Evolutionary conservation across 2,888 invertebrate species (phyloP).

Genomic region (Euplexia lucipara): DNA sequence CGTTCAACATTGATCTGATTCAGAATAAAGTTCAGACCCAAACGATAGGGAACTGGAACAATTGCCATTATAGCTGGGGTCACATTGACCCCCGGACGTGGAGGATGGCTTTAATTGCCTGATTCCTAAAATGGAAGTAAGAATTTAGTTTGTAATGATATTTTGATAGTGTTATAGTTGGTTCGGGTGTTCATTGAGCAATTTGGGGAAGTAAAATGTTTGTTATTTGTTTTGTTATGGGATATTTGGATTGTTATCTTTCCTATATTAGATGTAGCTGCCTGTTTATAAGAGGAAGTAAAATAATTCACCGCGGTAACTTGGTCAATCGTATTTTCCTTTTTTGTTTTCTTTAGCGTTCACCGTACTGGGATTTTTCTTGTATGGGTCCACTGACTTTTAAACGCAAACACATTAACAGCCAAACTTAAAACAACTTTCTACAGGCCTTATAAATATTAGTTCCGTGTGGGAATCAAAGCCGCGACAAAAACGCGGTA

Average conservation of each 20-base stretch:
- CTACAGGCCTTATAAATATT: too few relatives aligned
- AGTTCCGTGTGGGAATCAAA: too few relatives aligned
- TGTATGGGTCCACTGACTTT: too few relatives aligned
- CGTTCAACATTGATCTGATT: conserved; percentile 22
- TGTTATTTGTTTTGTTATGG: conserved; percentile 12
- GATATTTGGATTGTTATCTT: neutral
- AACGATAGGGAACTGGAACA: conserved; percentile 42
- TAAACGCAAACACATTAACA: too few relatives aligned
- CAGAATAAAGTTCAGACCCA: conserved; percentile 26
- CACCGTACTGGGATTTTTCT: too few relatives aligned
- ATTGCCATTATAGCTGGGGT: conserved; percentile 40
- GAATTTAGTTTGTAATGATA: conserved; percentile 42
- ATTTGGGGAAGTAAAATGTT: conserved; percentile 3
- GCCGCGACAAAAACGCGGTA: too few relatives aligned
- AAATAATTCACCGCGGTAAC: neutral
- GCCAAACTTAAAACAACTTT: too few relatives aligned
- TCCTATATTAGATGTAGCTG: neutral
- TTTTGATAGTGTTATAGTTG: conserved; percentile 22
- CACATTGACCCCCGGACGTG: conserved; percentile 45
- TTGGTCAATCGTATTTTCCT: too few relatives aligned
- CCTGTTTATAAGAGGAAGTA: neutral
- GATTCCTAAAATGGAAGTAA: conserved; percentile 22
- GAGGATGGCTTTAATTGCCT: conserved; percentile 32
- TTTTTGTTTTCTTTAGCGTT: too few relatives aligned
- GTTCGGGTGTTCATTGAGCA: conserved; percentile 13